phyloP scores from a whole-genome alignment of 2,113 vertebrate genomes.

The Strigops habroptila region DNA sequence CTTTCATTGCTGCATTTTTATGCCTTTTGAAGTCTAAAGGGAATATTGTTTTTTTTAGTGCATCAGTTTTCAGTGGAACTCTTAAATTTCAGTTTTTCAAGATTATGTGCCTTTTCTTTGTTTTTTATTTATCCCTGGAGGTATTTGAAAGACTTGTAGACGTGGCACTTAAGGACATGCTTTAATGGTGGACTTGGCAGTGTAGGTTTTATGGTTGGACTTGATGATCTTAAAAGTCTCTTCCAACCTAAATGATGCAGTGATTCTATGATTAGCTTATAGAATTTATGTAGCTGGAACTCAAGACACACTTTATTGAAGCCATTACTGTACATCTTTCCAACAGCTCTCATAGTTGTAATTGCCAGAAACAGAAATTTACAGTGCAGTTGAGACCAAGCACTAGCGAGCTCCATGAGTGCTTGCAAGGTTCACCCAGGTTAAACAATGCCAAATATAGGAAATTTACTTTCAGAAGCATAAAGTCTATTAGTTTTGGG shows the following conservation, averaged over 20 bases:
- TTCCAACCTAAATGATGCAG: not conserved
- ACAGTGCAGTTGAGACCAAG: not conserved
- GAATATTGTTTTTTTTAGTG: not conserved
- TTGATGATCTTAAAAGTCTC: not conserved
- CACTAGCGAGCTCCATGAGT: not conserved
- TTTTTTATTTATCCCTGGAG: not conserved
- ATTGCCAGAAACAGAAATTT: not conserved
- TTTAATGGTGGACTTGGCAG: not conserved
- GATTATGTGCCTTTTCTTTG: not conserved
- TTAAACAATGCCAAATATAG: constrained; percentile 34
- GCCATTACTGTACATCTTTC: not conserved
- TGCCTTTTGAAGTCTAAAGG: not conserved
- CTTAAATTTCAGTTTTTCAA: not conserved
- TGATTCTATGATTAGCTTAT: not conserved
- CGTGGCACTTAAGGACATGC: not conserved
- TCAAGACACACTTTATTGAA: not conserved
- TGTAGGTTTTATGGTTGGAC: not conserved
- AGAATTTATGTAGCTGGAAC: not conserved
- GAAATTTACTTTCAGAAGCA: constrained; percentile 3
- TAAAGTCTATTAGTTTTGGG: not conserved
- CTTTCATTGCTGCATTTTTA: not conserved
- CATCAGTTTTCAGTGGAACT: not conserved
- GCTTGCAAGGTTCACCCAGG: not conserved
- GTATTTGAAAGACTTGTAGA: not conserved
- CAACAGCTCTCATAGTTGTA: not conserved